Percentiles rank a stretch among this genome's conserved stretches.
phyloP scores from a whole-genome alignment of 1,140 invertebrate genomes.

The Sitobion miscanthi region DNA sequence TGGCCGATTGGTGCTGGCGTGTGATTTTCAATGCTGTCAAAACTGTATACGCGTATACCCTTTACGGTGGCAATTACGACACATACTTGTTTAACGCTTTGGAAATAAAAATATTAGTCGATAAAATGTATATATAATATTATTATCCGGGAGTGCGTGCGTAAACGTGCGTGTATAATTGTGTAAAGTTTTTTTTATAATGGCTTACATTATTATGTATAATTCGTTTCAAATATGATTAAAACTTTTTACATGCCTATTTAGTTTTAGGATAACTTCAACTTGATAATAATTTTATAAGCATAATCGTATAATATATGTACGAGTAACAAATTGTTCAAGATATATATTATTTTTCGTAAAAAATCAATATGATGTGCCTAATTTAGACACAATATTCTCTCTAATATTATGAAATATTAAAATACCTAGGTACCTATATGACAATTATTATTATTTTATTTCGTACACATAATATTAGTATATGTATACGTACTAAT shows the following conservation, averaged over 20 bases:
- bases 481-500: background rate
- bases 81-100: background rate
- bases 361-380: too few species aligned
- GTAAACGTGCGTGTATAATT: background rate
- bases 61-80: background rate
- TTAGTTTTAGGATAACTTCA: background rate
- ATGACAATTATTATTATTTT: background rate
- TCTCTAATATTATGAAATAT: background rate
- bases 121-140: background rate
- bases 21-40: conserved; percentile 30
- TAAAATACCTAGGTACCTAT: background rate
- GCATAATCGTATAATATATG: background rate
- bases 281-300: background rate
- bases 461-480: background rate
- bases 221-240: background rate
- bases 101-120: background rate
- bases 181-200: background rate
- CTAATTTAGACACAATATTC: background rate
- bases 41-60: background rate
- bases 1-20: background rate
- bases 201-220: background rate
- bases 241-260: background rate
- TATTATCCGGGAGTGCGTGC: background rate
- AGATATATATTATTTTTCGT: background rate
- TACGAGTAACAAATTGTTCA: background rate